Base-by-base conservation (phyloP, 2,888 invertebrate genomes). In the Axea sp. region DNA sequence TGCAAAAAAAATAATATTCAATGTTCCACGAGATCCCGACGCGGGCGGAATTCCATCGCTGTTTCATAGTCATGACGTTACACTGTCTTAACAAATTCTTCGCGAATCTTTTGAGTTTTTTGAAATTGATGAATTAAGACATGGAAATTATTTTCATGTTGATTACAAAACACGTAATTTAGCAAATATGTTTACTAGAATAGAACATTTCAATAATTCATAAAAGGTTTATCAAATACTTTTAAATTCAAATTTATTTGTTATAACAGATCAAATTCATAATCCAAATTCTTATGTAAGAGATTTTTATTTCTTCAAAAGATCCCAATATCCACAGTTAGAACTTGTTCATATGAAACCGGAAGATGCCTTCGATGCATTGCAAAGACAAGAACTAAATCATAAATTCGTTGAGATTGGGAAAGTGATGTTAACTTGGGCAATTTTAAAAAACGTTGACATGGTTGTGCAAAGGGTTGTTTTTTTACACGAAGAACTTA, bases 401-500 rank as follows among this genome's bases (percentile, higher is more conserved):
- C 93, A 96, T 80, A 99, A 99, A 86, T 97, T 98, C 86, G 95
- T 98, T 0, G 99, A 99, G 88, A 96, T 97, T 62, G 99, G 99
- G 8, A 99, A 99, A 89, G 96, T 96, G 0, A 90, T 96, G 59
- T 88, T 96, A 1, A 96, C 96, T 0, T 96, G 96, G 96, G 96
- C 96, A 0, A 96, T 96, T 78, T 89, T 96, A 53, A 96, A 96
- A 82, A 96, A 96, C 85, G 96, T 96, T 19, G 96, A 96, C 80
- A 95, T 95, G 95, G 95, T 98, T 5, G 97, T 98, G 3, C 99
- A 98, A 89, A 91, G 99, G 76, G 98, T 99, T 1, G 97, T 98
- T 1, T 99, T 99, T 85, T 90, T 99, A 3, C 99, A 99, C 87
- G 99, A 99, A 83, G 99, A 99, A 87, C 90, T 99, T 4, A 98